Conservation (phyloP, 2,888 invertebrate species). For the Phalera bucephala region DNA sequence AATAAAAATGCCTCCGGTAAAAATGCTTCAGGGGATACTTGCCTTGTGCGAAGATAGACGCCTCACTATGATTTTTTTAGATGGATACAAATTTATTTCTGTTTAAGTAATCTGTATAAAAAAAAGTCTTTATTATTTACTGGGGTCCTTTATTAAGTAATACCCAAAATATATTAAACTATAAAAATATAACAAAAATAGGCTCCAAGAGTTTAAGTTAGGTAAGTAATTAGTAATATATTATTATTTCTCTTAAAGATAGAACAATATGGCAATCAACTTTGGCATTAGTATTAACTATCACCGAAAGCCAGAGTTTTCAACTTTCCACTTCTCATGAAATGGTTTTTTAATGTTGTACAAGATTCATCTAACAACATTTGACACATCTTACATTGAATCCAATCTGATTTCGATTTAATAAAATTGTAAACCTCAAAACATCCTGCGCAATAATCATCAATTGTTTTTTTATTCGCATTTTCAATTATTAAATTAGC, state of each 20-base stretch:
- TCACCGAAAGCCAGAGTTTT: no score
- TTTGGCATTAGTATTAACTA: neutral
- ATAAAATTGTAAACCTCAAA: constrained; percentile 1
- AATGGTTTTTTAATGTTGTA: neutral
- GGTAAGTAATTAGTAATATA: no score
- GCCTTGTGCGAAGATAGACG: no score
- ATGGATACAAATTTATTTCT: neutral
- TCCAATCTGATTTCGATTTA: constrained; percentile 1
- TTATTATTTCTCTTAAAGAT: neutral
- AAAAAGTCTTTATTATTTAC: no score
- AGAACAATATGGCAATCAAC: neutral
- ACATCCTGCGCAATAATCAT: no score
- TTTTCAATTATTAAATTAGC: neutral
- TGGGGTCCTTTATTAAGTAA: no score
- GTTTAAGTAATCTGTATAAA: neutral
- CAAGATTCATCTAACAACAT: constrained; percentile 1
- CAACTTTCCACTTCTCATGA: no score
- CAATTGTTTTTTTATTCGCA: no score
- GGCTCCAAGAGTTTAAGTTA: neutral
- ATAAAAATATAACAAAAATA: neutral
- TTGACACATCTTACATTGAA: neutral
- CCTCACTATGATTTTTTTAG: neutral
- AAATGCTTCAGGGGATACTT: no score
- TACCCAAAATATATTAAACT: neutral
- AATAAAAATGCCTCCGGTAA: no score